Evolutionary conservation across 2,797 vertebrate species (phyloP).

Genomic region (Streptopelia turtur): DNA sequence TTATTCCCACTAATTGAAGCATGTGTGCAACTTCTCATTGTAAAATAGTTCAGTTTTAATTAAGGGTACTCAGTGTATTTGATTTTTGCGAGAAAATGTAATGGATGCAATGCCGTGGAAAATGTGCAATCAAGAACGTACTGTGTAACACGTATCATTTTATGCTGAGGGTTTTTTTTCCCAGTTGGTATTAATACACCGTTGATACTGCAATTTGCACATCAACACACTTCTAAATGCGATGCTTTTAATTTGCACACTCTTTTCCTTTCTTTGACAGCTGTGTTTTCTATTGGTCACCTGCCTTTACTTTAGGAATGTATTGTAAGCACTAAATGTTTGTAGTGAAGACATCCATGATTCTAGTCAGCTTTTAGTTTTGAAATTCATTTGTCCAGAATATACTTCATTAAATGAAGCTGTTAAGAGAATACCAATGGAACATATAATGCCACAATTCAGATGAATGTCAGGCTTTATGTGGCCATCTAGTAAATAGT

Average conservation of each 20-base stretch:
- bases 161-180: constrained; percentile 62
- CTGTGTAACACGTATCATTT: constrained; percentile 50
- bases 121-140: constrained; percentile 46
- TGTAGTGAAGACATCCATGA: constrained; percentile 81
- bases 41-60: constrained; percentile 55
- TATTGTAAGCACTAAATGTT: constrained; percentile 79
- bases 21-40: constrained; percentile 68
- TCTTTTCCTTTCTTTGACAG: constrained; percentile 78
- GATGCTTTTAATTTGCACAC: constrained; percentile 74
- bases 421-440: constrained; percentile 81
- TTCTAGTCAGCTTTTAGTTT: constrained; percentile 81
- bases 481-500: constrained; percentile 90
- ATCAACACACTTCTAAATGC: constrained; percentile 70
- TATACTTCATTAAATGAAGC: constrained; percentile 71
- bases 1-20: constrained; percentile 65
- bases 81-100: constrained; percentile 44
- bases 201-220: constrained; percentile 77
- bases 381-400: constrained; percentile 79
- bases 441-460: constrained; percentile 85
- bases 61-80: constrained; percentile 64
- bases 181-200: constrained; percentile 71
- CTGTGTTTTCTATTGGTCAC: constrained; percentile 83
- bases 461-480: constrained; percentile 97
- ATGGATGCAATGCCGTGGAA: constrained; percentile 53
- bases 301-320: constrained; percentile 91